These are phyloP conservation scores for Cryptus viduatorius DNA, from an alignment of 2,888 invertebrate genomes.

Conservation along the genomic window DNA sequence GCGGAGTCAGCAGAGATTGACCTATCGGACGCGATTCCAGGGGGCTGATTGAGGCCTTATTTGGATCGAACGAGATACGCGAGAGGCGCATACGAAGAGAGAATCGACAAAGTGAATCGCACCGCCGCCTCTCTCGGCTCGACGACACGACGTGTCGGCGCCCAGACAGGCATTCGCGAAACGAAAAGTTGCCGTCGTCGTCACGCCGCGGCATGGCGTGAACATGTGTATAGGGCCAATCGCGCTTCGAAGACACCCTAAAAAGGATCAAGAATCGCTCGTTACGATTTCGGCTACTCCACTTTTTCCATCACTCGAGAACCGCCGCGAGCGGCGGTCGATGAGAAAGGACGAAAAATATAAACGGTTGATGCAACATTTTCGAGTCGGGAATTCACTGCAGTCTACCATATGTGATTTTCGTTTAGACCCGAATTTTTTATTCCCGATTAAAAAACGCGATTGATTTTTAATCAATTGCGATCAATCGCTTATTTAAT, in stretches of 20 bases:
- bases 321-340: background rate
- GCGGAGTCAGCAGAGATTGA: conserved; percentile 67
- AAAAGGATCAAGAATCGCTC: conserved; percentile 65
- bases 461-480: too few relatives aligned
- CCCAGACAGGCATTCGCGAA: conserved; percentile 25
- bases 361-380: background rate
- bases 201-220: background rate
- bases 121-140: background rate
- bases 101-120: conserved; percentile 39
- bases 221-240: conserved; percentile 41
- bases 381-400: too few relatives aligned
- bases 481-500: too few relatives aligned
- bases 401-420: background rate
- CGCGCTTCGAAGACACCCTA: conserved; percentile 42
- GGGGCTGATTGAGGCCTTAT: conserved; percentile 75
- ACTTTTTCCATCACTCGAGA: conserved; percentile 27
- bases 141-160: conserved; percentile 10
- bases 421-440: too few relatives aligned
- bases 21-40: conserved; percentile 70
- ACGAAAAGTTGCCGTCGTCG: conserved; percentile 3
- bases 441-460: too few relatives aligned
- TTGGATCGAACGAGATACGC: conserved; percentile 70
- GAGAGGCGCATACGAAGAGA: conserved; percentile 4
- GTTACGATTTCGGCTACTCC: conserved; percentile 52
- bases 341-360: too few relatives aligned